These are phyloP conservation scores for Sylvilagus bachmani DNA, from an alignment of 2,113 vertebrate genomes.

Conservation along the genomic window DNA sequence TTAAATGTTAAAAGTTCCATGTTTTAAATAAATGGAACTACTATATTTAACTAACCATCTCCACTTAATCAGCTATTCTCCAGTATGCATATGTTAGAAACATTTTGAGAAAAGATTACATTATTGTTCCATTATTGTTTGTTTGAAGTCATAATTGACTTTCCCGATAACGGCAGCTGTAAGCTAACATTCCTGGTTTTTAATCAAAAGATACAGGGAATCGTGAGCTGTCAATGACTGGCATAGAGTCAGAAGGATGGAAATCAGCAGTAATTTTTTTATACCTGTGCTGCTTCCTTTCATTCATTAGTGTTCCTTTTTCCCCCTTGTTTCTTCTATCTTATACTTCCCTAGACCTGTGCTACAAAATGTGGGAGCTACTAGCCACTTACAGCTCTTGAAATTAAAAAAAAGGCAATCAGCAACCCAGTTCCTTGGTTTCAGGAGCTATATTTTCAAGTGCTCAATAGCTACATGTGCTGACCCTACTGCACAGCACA, in stretches of 20 bases:
- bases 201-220: not conserved
- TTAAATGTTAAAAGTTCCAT: not conserved
- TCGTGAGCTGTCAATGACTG: not conserved
- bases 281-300: not conserved
- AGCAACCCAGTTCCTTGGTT: not conserved
- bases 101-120: not conserved
- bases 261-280: not conserved
- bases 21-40: not conserved
- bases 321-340: not conserved
- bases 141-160: conserved; percentile 10
- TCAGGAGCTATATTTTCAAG: not conserved
- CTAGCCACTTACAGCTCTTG: not conserved
- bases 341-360: not conserved
- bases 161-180: not conserved
- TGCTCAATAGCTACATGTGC: not conserved
- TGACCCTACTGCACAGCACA: not conserved
- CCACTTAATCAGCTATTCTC: not conserved
- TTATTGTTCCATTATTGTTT: not conserved
- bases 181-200: not conserved
- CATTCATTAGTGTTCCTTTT: no score
- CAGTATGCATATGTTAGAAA: not conserved
- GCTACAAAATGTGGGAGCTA: not conserved
- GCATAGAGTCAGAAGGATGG: not conserved
- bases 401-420: not conserved
- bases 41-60: not conserved